A percentile compares a stretch with the other conserved stretches of the same genome.
Conservation (phyloP, 2,797 vertebrate species). For the Malacoctenus gilli region DNA sequence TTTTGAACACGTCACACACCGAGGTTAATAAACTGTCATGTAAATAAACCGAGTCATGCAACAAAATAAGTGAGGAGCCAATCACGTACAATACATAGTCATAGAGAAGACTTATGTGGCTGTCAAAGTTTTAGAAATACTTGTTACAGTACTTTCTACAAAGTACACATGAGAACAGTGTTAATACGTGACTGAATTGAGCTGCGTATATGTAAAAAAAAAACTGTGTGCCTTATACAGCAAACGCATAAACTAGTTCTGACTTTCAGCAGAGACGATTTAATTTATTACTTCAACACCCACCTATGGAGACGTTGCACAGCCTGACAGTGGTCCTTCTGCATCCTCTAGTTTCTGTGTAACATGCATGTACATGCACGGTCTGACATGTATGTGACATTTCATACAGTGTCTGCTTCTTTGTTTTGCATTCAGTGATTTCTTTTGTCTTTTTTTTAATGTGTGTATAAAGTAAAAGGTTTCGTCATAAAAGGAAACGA, state of each 20-base stretch:
- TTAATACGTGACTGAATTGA: too few species aligned
- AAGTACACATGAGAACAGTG: too few species aligned
- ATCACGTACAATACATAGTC: too few species aligned
- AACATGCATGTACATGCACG: constrained; percentile 51
- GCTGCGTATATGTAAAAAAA: too few species aligned
- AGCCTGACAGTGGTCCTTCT: constrained; percentile 22
- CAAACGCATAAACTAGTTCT: too few species aligned
- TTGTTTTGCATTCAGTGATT: constrained; percentile 55
- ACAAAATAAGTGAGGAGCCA: too few species aligned
- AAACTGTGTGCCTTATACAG: too few species aligned
- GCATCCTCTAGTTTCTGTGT: constrained; percentile 37
- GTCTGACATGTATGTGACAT: constrained; percentile 47
- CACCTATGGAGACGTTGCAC: constrained; percentile 12
- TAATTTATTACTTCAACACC: constrained; percentile 5
- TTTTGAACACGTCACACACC: constrained; percentile 39
- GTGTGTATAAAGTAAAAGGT: constrained; percentile 64
- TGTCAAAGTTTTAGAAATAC: too few species aligned
- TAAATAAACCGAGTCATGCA: constrained; percentile 17
- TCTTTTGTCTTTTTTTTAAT: constrained; percentile 13
- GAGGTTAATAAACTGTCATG: constrained; percentile 33
- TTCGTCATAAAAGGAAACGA: constrained; percentile 59
- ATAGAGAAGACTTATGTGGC: too few species aligned
- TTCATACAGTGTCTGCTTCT: constrained; percentile 56
- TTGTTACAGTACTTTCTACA: too few species aligned
- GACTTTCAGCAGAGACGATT: too few species aligned